Base-by-base conservation (phyloP, 2,888 invertebrate species). In the Agrochola circellaris region DNA sequence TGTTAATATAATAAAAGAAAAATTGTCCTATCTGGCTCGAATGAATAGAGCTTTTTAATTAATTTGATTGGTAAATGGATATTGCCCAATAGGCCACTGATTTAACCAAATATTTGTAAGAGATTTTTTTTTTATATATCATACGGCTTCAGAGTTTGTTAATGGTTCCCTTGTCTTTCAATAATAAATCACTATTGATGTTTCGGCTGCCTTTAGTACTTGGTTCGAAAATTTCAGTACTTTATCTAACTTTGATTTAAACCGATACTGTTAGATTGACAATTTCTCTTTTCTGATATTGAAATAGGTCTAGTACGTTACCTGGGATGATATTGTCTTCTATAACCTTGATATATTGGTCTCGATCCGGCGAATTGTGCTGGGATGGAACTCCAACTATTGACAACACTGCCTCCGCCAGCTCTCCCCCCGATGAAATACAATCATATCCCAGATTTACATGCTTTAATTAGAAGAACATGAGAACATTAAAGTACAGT, bases 371-470 rank as follows among this genome's bases (percentile, higher is more conserved):
- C 0, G 95, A 82, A 56, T 93, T 96, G 69, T 96, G 96, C 64
- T 95, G 94, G 0, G 95, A 90, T n/a, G 95, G 95, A 2, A 96
- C 91, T 15, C 96, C 96, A 5, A 88, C 93, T 56, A 96, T 87
- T 0, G 94, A 86, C 23, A 96, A 81, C 0, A 95, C 89, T 0
- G 93, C 88, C 73, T 92, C 92, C 1, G 93, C 91, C 1, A 96
- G 75, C 51, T 92, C 93, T 38, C 89, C 89, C 4, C 87, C 86
- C 13, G 86, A 88, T 1, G 73, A 84, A 58, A 95, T 84, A 77
- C 96, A 96, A 74, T 96, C 92, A 73, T 96, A 96, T 0, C 96
- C 96, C 17, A 95, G 79, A 7, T 92, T 74, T 6, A 96, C 92
- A 88, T 87, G 91, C 95, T 96, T 83, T 1, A 51, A 62, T 23